Conservation (phyloP, 2,797 vertebrate genomes). For the Epinephelus awoara region DNA sequence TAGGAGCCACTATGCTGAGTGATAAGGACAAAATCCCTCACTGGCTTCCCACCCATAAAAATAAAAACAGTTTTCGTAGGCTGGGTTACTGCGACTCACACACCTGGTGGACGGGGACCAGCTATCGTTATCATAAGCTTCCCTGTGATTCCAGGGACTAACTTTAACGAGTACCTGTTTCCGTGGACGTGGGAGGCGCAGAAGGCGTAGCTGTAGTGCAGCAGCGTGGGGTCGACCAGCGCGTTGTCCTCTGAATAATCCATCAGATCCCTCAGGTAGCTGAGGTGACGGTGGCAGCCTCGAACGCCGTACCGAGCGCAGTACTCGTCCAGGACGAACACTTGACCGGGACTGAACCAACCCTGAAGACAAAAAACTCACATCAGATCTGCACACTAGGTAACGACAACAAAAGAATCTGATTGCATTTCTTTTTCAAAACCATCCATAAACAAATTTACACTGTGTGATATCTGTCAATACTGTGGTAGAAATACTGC, state of each 20-base stretch:
- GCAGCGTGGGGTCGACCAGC: constrained; percentile 95
- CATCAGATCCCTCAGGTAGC: constrained; percentile 95
- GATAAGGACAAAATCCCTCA: too few species aligned
- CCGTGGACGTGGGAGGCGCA: constrained; percentile 98
- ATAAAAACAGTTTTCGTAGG: too few species aligned
- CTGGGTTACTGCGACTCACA: too few species aligned
- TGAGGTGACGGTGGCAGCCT: constrained; percentile 96
- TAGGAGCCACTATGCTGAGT: neutral
- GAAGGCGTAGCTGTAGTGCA: constrained; percentile 99
- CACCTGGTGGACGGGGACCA: neutral
- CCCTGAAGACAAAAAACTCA: constrained; percentile 83
- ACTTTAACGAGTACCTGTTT: constrained; percentile 90
- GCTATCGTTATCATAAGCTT: neutral
- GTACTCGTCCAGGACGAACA: constrained; percentile 97
- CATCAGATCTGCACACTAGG: neutral
- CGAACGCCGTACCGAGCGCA: constrained; percentile 95
- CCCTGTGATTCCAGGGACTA: neutral
- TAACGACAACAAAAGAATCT: neutral
- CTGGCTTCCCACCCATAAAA: too few species aligned
- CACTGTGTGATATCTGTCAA: too few species aligned
- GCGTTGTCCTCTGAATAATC: constrained; percentile 92
- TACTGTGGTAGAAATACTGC: too few species aligned
- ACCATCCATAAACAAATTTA: too few species aligned
- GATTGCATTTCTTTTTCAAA: too few species aligned
- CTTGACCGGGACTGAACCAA: constrained; percentile 98